Conservation (phyloP, 1,140 invertebrate species). For the Apocrypta bakeri region DNA sequence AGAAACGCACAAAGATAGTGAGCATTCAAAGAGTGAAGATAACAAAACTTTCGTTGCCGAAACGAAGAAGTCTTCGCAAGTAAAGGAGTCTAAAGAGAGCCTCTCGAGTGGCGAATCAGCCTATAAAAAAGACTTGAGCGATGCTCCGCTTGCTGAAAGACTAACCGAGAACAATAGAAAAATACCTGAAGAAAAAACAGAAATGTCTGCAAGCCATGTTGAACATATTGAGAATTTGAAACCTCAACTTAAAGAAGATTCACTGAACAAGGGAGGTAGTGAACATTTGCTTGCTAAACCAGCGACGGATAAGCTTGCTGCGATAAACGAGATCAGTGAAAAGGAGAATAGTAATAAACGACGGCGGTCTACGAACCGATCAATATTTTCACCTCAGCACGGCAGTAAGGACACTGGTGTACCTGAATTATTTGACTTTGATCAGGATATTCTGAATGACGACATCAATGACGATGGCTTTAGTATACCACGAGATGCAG, state of each 20-base stretch:
- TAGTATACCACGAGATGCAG: conserved; percentile 77
- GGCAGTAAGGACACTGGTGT: conserved; percentile 77
- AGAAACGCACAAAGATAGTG: not conserved
- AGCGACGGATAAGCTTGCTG: conserved; percentile 55
- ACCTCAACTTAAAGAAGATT: conserved; percentile 17
- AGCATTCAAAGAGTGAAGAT: conserved; percentile 54
- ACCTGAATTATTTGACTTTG: conserved; percentile 80
- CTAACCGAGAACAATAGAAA: conserved; percentile 23
- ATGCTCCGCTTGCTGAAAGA: conserved; percentile 31
- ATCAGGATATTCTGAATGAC: conserved; percentile 79
- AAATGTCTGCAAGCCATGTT: not conserved
- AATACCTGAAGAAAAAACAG: conserved; percentile 5
- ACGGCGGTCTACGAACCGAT: conserved; percentile 74
- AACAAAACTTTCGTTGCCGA: conserved; percentile 52
- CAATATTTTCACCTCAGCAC: conserved; percentile 83
- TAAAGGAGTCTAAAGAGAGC: not conserved
- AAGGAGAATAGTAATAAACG: conserved; percentile 64
- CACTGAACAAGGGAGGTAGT: conserved; percentile 48
- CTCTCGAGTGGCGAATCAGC: not conserved
- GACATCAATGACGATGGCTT: conserved; percentile 79
- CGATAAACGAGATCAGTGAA: conserved; percentile 55
- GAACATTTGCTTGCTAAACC: conserved; percentile 55
- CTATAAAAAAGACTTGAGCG: conserved; percentile 28
- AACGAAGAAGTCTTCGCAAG: not conserved
- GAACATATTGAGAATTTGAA: conserved; percentile 39